Evolutionary conservation across 2,888 invertebrate species (phyloP), one percentile per base, ranked within the genome.

Genomic region (Brachypalpus laphriformis): DNA sequence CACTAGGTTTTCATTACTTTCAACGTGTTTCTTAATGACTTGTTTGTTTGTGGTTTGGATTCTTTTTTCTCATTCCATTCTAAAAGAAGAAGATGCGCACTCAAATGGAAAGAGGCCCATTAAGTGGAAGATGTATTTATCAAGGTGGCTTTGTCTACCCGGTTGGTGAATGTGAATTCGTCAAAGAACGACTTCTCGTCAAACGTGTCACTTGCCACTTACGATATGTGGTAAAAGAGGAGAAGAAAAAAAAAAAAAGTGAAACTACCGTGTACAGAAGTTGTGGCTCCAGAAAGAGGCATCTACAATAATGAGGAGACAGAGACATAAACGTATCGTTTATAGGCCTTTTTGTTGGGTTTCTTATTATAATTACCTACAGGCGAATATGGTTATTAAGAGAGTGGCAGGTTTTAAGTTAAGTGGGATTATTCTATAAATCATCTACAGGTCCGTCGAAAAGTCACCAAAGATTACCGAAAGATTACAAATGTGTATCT

Each of bases 181-280:
- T 82, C 70, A 82, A 76, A 51, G 54, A 37, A 28, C 18, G 40
- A 49, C 57, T 47, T 61, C 25, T 63, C 1, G 14, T 28, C 20
- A 61, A 74, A 66, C 59, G 37, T 77, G 82, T 77, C 82, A 61
- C 51, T 54, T 45, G 37, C 45, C 56, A 37, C 45, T 42, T 34
- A 1, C 34, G 16, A n/a, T n/a, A 31, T 28, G 66, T 18, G 31
- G 16, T 37, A 16, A 31, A 56, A 42, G 7, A 56, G 8, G 31
- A 6, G 25, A 25, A 42, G 16, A 3, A 54, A 0, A 11, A 14
- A 16, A 51, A 54, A 56, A 76, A 82, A 82, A 82, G 82, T 82
- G 82, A 82, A 82, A 77, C 57, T 82, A 20, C 77, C 82, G 57
- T 77, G 77, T 82, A 65, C 8, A 82, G 82, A 82, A 82, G 76